These are phyloP conservation scores for Aphis gossypii DNA, from an alignment of 1,140 invertebrate genomes.

Conservation along the genomic window DNA sequence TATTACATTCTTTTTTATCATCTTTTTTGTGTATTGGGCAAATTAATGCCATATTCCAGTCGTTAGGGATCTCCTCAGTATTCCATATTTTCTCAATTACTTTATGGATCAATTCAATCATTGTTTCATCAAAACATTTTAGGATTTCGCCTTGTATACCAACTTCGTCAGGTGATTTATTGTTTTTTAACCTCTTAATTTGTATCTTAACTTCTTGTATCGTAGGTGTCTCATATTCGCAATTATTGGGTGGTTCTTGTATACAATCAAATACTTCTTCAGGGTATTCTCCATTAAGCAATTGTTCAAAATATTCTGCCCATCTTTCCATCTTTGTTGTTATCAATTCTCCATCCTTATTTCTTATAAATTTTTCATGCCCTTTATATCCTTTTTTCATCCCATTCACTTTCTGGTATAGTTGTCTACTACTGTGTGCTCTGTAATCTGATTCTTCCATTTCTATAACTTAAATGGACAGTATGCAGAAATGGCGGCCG, in stretches of 20 bases:
- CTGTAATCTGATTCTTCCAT: constrained; percentile 43
- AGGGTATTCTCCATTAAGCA: constrained; percentile 57
- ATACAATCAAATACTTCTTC: neutral
- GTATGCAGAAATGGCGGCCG: too few species aligned
- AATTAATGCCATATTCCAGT: constrained; percentile 61
- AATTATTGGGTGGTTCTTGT: too few species aligned
- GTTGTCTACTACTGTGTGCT: constrained; percentile 51
- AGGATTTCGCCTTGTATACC: constrained; percentile 61
- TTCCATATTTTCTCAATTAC: constrained; percentile 32
- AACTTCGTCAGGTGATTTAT: constrained; percentile 61
- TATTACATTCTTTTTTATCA: too few species aligned
- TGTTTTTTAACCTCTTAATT: constrained; percentile 55
- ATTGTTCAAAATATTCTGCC: constrained; percentile 58
- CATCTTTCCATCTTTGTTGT: constrained; percentile 41
- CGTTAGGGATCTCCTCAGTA: constrained; percentile 60
- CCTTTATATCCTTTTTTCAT: constrained; percentile 43
- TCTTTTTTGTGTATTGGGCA: constrained; percentile 60
- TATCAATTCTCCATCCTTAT: constrained; percentile 34
- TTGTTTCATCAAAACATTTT: constrained; percentile 58
- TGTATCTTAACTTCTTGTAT: too few species aligned
- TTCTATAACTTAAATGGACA: constrained; percentile 38
- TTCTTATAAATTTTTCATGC: constrained; percentile 32
- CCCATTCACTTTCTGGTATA: constrained; percentile 51
- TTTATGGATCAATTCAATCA: neutral
- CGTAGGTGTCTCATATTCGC: too few species aligned